Base-by-base conservation (phyloP, 2,797 vertebrate genomes). In the Channallabes apus region DNA sequence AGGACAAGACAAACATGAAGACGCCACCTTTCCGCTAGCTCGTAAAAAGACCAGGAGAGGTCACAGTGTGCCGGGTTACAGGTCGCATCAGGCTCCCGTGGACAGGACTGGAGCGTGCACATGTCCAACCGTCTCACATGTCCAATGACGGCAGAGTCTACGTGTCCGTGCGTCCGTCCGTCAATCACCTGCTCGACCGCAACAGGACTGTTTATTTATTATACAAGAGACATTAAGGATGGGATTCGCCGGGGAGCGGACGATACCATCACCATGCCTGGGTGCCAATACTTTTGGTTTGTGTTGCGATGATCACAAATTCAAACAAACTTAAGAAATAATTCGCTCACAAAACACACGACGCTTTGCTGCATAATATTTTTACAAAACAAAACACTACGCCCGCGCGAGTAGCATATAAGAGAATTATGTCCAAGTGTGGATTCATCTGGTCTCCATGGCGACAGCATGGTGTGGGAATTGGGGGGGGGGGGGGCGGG, bases 31-130 rank as follows among this genome's bases (percentile, higher is more conserved):
- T 20, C 58, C 4, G 27, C 6, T 80, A 89, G 90, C 90, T 62
- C 82, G 88, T 87, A 93, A 90, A 91, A 85, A 90, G 62, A 75
- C 86, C 84, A 89, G 88, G 84, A 88, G 88, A 93, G 90, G 93
- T 93, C 94, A 94, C 92, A 90, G 6, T 90, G 90, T 86, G 89
- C 79, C 84, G 75, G 68, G 85, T 64, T 67, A 69, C 82, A 72
- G 59, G 77, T 82, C 89, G 91, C 87, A 86, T 84, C 83, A 87
- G 90, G 92, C 88, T 88, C 89, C 88, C 32, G 71, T 68, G 27
- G 38, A 80, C 82, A 58, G 46, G 56, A 51, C 61, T 17, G 85
- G 79, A 83, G 83, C 69, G 9, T 24, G 20, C 24, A 27, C 38
- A 46, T n/a, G 41, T n/a, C 69, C 20, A 38, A 38, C 29, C 15